Conservation (phyloP, 1,140 invertebrate species). For the Musca domestica region DNA sequence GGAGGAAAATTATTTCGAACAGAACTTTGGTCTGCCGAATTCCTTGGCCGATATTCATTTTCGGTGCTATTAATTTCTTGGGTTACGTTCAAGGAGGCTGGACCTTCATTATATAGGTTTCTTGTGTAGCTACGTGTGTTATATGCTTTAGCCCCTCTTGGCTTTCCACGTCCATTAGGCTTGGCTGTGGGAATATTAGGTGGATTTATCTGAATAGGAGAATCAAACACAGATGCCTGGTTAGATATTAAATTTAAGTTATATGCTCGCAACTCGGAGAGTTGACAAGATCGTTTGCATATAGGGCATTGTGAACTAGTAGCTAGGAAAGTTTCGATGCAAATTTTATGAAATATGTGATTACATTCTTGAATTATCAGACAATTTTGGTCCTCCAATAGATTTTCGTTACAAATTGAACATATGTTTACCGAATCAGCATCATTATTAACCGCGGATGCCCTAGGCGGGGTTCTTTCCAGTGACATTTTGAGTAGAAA, state of each 20-base stretch:
- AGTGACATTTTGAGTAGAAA: too few relatives aligned
- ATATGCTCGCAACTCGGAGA: not conserved
- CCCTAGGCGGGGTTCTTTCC: too few relatives aligned
- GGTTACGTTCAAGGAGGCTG: not conserved
- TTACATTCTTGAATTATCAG: slow-evolving; percentile 30
- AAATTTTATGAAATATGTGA: slow-evolving; percentile 2
- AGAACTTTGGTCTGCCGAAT: not conserved
- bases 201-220: not conserved
- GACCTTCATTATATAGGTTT: not conserved
- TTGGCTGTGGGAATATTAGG: not conserved
- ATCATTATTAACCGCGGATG: too few relatives aligned
- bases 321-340: not conserved
- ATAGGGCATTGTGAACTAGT: not conserved
- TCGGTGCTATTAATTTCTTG: not conserved
- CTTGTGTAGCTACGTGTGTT: not conserved
- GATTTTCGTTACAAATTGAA: too few relatives aligned
- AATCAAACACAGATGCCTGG: not conserved
- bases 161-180: not conserved
- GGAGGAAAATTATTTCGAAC: not conserved
- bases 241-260: not conserved
- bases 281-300: not conserved
- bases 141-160: not conserved
- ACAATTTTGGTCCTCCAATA: too few relatives aligned
- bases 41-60: not conserved
- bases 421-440: too few relatives aligned